A percentile compares a stretch with the other conserved stretches of the same genome.
Evolutionary conservation across 2,888 invertebrate species (phyloP).

Genomic region (Agrotis puta): DNA sequence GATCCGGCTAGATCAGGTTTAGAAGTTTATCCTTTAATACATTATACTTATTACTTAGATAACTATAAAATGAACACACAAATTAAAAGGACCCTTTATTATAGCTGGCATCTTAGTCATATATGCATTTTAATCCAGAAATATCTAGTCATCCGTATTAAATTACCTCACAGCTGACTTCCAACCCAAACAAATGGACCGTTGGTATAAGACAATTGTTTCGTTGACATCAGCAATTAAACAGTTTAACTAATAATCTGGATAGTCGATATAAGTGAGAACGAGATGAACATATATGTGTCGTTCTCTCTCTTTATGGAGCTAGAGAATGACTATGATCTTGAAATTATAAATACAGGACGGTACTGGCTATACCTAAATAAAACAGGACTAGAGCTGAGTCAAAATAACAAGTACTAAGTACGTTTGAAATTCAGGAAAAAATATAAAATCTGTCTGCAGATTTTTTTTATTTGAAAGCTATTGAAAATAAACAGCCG

Average conservation of each 20-base stretch:
- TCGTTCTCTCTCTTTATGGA: constrained; percentile 22
- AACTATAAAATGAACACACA: neutral
- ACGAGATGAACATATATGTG: constrained; percentile 30
- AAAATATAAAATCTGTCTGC: neutral
- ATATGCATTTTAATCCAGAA: neutral
- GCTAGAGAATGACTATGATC: constrained; percentile 34
- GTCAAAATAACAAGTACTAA: too few relatives aligned
- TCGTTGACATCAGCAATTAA: constrained; percentile 73
- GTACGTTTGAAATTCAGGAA: neutral
- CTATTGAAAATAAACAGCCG: neutral
- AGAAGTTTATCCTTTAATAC: neutral
- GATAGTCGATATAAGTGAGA: constrained; percentile 51
- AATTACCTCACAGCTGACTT: constrained; percentile 39
- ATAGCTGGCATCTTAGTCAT: neutral
- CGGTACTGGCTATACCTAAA: constrained; percentile 14
- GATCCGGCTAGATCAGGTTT: too few relatives aligned
- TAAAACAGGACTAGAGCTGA: neutral
- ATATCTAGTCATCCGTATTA: constrained; percentile 3
- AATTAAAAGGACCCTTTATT: neutral
- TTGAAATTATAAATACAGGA: constrained; percentile 36
- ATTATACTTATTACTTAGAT: too few relatives aligned
- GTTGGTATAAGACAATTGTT: constrained; percentile 66
- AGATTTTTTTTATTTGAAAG: neutral
- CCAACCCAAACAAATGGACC: constrained; percentile 47
- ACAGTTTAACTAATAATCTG: constrained; percentile 68